Conservation (phyloP, 1,140 invertebrate genomes). For the Polypedilum vanderplanki region DNA sequence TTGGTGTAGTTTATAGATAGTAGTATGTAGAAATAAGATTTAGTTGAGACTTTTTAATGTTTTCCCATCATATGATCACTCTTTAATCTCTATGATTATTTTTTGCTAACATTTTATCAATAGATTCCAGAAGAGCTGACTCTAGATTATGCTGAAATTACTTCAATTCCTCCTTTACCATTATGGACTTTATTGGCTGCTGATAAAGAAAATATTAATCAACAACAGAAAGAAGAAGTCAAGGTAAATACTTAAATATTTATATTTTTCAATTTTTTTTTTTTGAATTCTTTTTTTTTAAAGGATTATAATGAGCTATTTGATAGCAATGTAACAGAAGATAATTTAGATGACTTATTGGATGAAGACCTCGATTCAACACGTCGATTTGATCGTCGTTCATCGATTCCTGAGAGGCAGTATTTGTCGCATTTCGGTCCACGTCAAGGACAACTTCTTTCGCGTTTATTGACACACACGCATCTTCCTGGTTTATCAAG, state of each 20-base stretch:
- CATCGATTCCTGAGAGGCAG: conserved; percentile 61
- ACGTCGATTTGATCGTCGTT: conserved; percentile 54
- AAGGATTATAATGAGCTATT: conserved; percentile 84
- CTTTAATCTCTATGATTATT: too few species aligned
- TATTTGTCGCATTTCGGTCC: conserved; percentile 75
- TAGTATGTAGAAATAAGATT: conserved; percentile 11
- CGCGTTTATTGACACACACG: conserved; percentile 86
- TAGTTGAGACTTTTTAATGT: not conserved
- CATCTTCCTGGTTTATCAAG: conserved; percentile 94
- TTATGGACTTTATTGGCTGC: conserved; percentile 91
- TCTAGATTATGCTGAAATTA: conserved; percentile 92
- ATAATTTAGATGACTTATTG: conserved; percentile 73
- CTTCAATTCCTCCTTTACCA: conserved; percentile 91
- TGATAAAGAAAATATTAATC: conserved; percentile 70
- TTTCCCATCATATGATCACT: too few species aligned
- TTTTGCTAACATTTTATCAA: conserved; percentile 25
- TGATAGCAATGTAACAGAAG: conserved; percentile 68
- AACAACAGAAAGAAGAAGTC: conserved; percentile 47
- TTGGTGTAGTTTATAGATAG: not conserved
- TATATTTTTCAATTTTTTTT: not conserved
- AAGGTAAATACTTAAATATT: conserved; percentile 42
- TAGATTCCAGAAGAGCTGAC: conserved; percentile 75
- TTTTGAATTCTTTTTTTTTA: not conserved
- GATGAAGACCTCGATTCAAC: conserved; percentile 56
- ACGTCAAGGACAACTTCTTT: conserved; percentile 67